These are phyloP conservation scores for Thamnophis elegans DNA, from an alignment of 2,797 vertebrate species.

Conservation along the genomic window DNA sequence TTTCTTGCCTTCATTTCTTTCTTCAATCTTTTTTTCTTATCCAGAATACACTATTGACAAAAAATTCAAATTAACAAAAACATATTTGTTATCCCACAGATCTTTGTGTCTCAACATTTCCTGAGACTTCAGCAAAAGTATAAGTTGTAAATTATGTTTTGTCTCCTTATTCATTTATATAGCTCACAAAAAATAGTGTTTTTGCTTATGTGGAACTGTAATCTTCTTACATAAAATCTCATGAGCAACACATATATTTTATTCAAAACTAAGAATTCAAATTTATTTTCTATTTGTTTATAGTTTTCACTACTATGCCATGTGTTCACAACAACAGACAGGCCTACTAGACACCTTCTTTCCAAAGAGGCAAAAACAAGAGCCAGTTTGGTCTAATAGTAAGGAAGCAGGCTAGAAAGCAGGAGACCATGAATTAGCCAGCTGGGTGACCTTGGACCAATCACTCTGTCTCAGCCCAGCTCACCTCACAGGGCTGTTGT, in stretches of 20 bases:
- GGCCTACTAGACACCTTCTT: neutral
- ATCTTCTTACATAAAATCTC: neutral
- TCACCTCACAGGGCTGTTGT: neutral
- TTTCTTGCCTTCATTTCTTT: neutral
- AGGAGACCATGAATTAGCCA: neutral
- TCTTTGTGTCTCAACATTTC: neutral
- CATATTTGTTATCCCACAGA: neutral
- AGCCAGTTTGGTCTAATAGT: neutral
- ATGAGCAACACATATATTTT: neutral
- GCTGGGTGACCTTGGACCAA: neutral
- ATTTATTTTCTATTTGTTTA: neutral
- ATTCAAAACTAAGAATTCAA: neutral
- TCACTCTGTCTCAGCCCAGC: neutral
- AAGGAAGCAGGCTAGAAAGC: neutral
- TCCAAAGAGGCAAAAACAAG: neutral
- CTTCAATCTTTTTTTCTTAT: neutral
- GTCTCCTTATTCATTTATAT: neutral
- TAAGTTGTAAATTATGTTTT: neutral
- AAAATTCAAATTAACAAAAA: neutral
- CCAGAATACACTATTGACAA: neutral
- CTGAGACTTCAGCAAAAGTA: neutral
- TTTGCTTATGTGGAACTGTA: neutral
- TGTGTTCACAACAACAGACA: neutral
- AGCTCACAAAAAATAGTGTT: neutral
- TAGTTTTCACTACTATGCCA: neutral